Percentiles rank a stretch among this genome's conserved stretches.
phyloP scores from a whole-genome alignment of 2,888 invertebrate species.

The Lithodes maja region DNA sequence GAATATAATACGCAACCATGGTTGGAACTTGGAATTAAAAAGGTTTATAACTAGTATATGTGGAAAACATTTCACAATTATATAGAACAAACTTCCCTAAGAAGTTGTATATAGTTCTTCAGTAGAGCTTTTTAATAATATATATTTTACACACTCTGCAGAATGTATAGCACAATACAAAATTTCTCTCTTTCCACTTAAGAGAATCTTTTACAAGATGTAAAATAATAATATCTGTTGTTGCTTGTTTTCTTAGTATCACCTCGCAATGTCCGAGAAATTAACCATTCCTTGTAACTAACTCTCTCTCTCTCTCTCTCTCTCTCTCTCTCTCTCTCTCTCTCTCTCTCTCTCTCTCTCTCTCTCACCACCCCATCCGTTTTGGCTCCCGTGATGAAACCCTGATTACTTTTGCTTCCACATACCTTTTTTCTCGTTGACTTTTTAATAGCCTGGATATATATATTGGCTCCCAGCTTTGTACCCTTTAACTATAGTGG shows the following conservation, averaged over 20 bases:
- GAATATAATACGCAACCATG: too few relatives aligned
- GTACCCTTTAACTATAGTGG: background rate
- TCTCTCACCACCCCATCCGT: background rate
- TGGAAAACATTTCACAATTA: too few relatives aligned
- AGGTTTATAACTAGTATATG: too few relatives aligned
- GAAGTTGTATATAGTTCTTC: too few relatives aligned
- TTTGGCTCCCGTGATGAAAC: background rate
- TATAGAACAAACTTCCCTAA: too few relatives aligned
- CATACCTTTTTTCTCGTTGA: background rate
- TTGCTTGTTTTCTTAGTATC: background rate
- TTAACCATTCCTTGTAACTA: background rate
- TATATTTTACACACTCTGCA: too few relatives aligned
- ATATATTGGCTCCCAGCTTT: background rate
- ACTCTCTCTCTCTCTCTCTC: background rate
- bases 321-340: slow-evolving; percentile 20
- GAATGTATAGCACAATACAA: too few relatives aligned
- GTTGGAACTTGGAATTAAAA: too few relatives aligned
- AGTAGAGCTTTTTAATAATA: too few relatives aligned
- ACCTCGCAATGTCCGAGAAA: background rate
- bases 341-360: background rate
- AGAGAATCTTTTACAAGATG: too few relatives aligned
- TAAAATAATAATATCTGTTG: too few relatives aligned
- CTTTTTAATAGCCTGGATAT: background rate
- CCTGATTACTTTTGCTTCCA: background rate
- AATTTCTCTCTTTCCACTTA: too few relatives aligned